Conservation (phyloP, 1,140 invertebrate genomes). For the Notospermus geniculatus region DNA sequence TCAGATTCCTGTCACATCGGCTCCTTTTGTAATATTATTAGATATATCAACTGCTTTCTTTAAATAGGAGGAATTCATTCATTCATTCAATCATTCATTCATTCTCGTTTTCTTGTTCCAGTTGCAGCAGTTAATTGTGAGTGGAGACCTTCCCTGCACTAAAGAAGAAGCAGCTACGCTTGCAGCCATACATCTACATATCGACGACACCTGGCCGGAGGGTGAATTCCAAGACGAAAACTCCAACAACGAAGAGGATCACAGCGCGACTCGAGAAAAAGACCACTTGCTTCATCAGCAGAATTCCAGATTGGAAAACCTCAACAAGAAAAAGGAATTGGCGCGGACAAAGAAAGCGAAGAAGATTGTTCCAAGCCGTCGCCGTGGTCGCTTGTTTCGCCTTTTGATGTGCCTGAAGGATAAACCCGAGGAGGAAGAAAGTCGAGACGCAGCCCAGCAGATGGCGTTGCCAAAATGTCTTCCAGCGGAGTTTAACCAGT, state of each 20-base stretch:
- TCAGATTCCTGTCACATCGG: too few relatives aligned
- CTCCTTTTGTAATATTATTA: too few relatives aligned
- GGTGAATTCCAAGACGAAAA: conserved; percentile 5
- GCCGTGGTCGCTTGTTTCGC: conserved; percentile 15
- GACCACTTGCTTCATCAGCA: not conserved
- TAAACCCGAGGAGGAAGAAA: conserved; percentile 10
- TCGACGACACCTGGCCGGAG: conserved; percentile 66
- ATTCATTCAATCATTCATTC: too few relatives aligned
- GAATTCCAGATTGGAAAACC: conserved; percentile 36
- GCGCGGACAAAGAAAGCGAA: conserved; percentile 47
- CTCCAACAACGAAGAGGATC: conserved; percentile 15
- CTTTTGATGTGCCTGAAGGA: conserved; percentile 7
- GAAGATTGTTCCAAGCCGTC: conserved; percentile 46
- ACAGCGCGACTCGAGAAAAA: conserved; percentile 34
- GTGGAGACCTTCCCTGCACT: conserved; percentile 66
- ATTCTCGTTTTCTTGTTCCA: conserved; percentile 49
- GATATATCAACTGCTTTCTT: too few relatives aligned
- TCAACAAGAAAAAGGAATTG: conserved; percentile 42
- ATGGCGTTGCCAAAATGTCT: conserved; percentile 51
- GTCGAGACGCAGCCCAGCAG: conserved; percentile 20
- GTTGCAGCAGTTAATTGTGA: conserved; percentile 67
- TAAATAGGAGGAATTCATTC: too few relatives aligned
- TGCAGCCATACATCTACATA: conserved; percentile 68
- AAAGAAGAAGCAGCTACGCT: conserved; percentile 70
- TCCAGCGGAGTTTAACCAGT: conserved; percentile 61